Conservation (phyloP, 1,140 invertebrate species). For the Lasaia peninsularis region DNA sequence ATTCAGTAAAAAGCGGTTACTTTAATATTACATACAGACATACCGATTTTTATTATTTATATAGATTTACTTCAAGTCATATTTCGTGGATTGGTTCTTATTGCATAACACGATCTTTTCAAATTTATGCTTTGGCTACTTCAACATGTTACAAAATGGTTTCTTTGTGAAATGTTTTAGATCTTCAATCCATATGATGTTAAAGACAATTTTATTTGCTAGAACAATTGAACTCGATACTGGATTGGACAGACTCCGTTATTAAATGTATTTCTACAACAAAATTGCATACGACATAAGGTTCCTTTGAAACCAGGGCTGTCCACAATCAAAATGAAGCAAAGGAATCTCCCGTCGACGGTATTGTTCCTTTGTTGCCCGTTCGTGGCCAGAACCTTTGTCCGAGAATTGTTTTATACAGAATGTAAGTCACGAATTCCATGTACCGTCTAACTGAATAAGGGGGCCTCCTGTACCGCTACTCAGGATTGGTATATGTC, state of each 20-base stretch:
- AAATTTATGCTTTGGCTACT: too few species aligned
- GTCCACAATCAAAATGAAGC: slow-evolving; percentile 68
- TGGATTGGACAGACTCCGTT: slow-evolving; percentile 1
- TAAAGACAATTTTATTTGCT: background rate
- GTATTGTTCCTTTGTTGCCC: slow-evolving; percentile 72
- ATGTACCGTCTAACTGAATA: slow-evolving; percentile 71
- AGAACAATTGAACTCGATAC: slow-evolving; percentile 10
- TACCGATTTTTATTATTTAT: too few species aligned
- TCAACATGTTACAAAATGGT: too few species aligned
- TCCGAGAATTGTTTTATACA: slow-evolving; percentile 75
- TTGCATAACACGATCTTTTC: too few species aligned
- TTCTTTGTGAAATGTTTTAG: background rate
- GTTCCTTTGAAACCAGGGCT: slow-evolving; percentile 34
- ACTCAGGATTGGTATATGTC: slow-evolving; percentile 36
- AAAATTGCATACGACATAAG: slow-evolving; percentile 16
- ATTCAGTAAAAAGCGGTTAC: too few species aligned
- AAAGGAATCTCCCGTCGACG: slow-evolving; percentile 60
- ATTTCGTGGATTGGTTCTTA: too few species aligned
- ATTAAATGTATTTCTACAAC: slow-evolving; percentile 8
- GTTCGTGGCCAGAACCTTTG: slow-evolving; percentile 68
- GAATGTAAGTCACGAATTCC: slow-evolving; percentile 75
- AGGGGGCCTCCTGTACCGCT: slow-evolving; percentile 49
- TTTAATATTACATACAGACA: too few species aligned
- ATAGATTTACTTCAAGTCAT: too few species aligned
- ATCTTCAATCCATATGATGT: background rate